Evolutionary conservation across 2,113 vertebrate species (phyloP), one percentile per base, ranked within the genome.

Genomic region (Pipra filicauda): DNA sequence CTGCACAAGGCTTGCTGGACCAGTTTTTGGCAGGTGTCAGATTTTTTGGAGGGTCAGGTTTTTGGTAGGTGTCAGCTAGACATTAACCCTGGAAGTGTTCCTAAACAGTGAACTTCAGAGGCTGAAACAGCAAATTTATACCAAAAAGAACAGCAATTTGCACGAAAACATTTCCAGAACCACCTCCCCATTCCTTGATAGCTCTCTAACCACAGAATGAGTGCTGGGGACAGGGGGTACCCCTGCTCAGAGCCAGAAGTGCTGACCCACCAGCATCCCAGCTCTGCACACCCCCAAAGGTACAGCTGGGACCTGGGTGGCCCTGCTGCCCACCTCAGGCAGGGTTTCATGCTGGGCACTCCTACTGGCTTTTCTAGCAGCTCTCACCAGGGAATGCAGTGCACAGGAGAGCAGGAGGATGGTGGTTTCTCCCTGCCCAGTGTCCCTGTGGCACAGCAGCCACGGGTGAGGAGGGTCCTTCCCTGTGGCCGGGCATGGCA

Each of bases 221-320:
- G 41, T 1, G 5, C 41, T 58, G 57, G 48, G 39, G 8, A 52
- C 11, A 6, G 4, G 15, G 17, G 12, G 3, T 26, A 6, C 2
- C 24, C 11, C 11, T 3, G 8, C 41, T 75, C 6, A 28, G 1
- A 3, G 44, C 21, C 3, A 2, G 12, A 3, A 61, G 6, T 4
- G 2, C 69, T 91, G 74, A 48, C 22, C 48, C 73, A 41, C 81
- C 12, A 64, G 62, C 31, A 61, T 12, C 75, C 39, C 49, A 41
- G 66, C 51, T 1, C 21, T 4, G 3, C 71, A 57, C 61, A 44
- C 15, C 15, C 27, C 3, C 1, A 3, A 1, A 1, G 3, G 9
- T 11, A 2, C 62, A 67, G 66, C 57, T 4, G 5, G 55, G 4
- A 28, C 33, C 12, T 28, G 30, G 35, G 20, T 21, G 8, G 9